Evolutionary conservation across 2,797 vertebrate genomes (phyloP).

Genomic region (Hemitrygon akajei): DNA sequence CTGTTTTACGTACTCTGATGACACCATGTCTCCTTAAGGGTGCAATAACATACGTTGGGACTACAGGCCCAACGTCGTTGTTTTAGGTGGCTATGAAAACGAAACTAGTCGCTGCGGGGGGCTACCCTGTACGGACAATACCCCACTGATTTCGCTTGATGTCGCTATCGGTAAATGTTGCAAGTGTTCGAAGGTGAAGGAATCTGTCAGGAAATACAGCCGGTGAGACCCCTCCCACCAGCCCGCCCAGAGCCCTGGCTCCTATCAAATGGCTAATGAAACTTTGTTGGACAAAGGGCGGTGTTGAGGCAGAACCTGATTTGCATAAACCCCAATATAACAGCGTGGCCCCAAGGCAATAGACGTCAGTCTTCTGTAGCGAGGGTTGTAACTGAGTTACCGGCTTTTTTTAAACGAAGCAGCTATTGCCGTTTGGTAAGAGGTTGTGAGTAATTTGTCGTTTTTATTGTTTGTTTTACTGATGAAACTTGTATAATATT

Average conservation of each 20-base stretch:
- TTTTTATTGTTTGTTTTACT: neutral
- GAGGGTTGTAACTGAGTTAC: neutral
- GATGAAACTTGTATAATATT: too few species aligned
- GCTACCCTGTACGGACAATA: neutral
- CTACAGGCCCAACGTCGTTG: neutral
- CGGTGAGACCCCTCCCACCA: neutral
- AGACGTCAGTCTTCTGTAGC: neutral
- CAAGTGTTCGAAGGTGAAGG: neutral
- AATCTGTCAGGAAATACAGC: neutral
- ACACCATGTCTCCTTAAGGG: neutral
- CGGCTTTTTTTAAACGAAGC: neutral
- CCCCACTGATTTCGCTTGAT: neutral
- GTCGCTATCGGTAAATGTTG: slow-evolving; percentile 10
- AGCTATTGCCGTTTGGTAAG: neutral
- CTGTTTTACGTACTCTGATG: neutral
- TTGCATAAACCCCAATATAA: slow-evolving; percentile 28
- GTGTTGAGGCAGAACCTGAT: neutral
- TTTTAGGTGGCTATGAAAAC: neutral
- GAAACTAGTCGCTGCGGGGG: neutral
- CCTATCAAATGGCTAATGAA: neutral
- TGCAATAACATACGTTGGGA: neutral
- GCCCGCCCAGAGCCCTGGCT: neutral
- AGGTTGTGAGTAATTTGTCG: neutral
- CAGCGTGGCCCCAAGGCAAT: neutral
- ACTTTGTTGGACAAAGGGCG: neutral